Evolutionary conservation across 2,888 invertebrate genomes (phyloP).

Genomic region (Ectemnius lituratus): DNA sequence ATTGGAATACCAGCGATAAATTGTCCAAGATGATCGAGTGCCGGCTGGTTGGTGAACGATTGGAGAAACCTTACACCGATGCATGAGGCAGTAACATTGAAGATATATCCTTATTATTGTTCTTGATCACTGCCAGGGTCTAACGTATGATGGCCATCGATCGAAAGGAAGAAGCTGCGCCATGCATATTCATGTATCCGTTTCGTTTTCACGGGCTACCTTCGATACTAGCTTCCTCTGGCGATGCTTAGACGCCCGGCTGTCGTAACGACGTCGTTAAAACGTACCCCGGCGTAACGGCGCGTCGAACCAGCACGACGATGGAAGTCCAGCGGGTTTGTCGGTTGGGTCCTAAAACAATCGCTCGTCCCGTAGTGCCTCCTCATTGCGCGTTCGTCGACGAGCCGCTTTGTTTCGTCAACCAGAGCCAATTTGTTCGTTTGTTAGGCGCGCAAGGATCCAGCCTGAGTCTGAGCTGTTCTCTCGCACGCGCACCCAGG

Average conservation of each 20-base stretch:
- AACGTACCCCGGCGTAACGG: slow-evolving; percentile 28
- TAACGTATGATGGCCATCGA: slow-evolving; percentile 5
- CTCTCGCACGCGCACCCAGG: slow-evolving; percentile 19
- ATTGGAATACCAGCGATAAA: neutral
- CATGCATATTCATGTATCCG: slow-evolving; percentile 30
- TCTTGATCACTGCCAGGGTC: slow-evolving; percentile 4
- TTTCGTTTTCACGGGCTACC: slow-evolving; percentile 15
- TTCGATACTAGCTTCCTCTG: slow-evolving; percentile 23
- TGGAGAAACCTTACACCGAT: neutral
- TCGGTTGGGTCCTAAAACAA: slow-evolving; percentile 58
- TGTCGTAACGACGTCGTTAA: slow-evolving; percentile 58
- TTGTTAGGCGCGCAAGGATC: slow-evolving; percentile 57
- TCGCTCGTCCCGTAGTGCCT: slow-evolving; percentile 38
- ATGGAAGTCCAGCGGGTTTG: slow-evolving; percentile 49
- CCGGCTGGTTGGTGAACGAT: neutral
- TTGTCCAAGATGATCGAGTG: neutral
- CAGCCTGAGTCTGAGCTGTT: slow-evolving; percentile 25
- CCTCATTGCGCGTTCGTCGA: slow-evolving; percentile 34
- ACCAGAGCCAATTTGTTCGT: slow-evolving; percentile 70
- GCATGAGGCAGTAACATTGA: neutral
- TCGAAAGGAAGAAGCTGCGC: neutral
- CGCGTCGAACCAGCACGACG: slow-evolving; percentile 44
- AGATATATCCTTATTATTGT: slow-evolving; percentile 16
- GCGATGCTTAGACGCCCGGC: slow-evolving; percentile 30
- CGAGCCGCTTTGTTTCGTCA: slow-evolving; percentile 68